phyloP scores from a whole-genome alignment of 2,113 vertebrate species.

The Riparia riparia region DNA sequence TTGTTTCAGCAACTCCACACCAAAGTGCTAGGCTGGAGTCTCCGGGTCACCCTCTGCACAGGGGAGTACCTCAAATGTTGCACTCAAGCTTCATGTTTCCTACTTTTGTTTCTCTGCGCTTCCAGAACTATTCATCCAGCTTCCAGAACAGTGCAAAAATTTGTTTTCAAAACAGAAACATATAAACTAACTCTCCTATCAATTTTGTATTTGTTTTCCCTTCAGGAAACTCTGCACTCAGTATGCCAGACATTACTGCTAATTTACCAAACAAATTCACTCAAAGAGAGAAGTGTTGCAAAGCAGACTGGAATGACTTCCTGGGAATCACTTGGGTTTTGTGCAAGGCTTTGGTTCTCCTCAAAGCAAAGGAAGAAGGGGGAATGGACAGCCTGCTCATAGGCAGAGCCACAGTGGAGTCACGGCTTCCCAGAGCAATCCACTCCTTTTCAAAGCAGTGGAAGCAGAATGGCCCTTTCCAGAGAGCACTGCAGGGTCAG shows the following conservation, averaged over 20 bases:
- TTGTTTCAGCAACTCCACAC: not conserved
- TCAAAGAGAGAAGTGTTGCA: not conserved
- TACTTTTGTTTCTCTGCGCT: not conserved
- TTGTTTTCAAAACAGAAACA: not conserved
- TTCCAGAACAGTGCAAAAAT: not conserved
- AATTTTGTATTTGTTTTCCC: not conserved
- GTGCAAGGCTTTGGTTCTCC: not conserved
- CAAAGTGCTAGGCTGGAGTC: not conserved
- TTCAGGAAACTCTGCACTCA: not conserved
- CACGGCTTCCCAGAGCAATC: not conserved
- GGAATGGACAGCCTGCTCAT: not conserved
- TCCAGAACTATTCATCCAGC: not conserved
- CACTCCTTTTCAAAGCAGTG: not conserved
- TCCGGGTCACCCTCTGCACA: not conserved
- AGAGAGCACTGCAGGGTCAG: fast-evolving
- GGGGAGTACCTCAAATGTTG: not conserved
- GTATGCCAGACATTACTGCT: not conserved
- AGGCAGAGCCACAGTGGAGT: not conserved
- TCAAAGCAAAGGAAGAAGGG: not conserved
- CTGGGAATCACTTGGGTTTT: not conserved
- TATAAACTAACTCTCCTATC: not conserved
- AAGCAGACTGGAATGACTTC: not conserved
- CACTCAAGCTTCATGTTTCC: not conserved
- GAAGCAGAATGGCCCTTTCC: not conserved
- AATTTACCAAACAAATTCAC: not conserved